A percentile compares a stretch with the other conserved stretches of the same genome.
phyloP scores from a whole-genome alignment of 2,888 invertebrate species.

The Ormyrus pomaceus region DNA sequence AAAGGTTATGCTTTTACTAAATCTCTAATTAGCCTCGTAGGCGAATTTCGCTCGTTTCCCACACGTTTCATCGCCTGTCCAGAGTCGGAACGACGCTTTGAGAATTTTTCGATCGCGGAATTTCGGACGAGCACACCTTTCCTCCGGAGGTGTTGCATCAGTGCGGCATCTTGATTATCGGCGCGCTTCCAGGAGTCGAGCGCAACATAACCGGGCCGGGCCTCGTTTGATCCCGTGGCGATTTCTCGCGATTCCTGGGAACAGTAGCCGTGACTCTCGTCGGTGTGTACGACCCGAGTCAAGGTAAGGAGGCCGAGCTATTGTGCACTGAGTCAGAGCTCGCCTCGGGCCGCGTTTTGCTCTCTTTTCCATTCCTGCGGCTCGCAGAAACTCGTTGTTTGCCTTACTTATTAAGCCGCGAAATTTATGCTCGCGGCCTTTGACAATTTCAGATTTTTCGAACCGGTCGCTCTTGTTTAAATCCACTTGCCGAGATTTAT shows the following conservation, averaged over 20 bases:
- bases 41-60: too few relatives aligned
- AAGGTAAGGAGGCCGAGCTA: conserved; percentile 67
- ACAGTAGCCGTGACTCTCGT: conserved; percentile 50
- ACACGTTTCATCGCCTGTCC: too few relatives aligned
- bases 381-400: conserved; percentile 14
- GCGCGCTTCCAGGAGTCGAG: conserved; percentile 57
- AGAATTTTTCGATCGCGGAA: too few relatives aligned
- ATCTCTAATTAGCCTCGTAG: too few relatives aligned
- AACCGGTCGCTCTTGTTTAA: conserved; percentile 7
- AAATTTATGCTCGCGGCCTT: conserved; percentile 40
- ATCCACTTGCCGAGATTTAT: conserved; percentile 44
- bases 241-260: conserved; percentile 66
- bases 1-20: too few relatives aligned
- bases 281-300: conserved; percentile 62
- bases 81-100: too few relatives aligned
- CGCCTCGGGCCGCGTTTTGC: conserved; percentile 28
- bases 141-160: background rate
- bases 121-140: too few relatives aligned
- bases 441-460: conserved; percentile 34
- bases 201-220: conserved; percentile 9
- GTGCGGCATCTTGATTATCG: conserved; percentile 62
- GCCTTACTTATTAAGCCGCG: conserved; percentile 43
- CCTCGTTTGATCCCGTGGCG: conserved; percentile 62
- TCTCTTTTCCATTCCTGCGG: conserved; percentile 13
- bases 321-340: conserved; percentile 57